These are phyloP conservation scores for Oreotrochilus melanogaster DNA, from an alignment of 2,113 vertebrate species.

Conservation along the genomic window DNA sequence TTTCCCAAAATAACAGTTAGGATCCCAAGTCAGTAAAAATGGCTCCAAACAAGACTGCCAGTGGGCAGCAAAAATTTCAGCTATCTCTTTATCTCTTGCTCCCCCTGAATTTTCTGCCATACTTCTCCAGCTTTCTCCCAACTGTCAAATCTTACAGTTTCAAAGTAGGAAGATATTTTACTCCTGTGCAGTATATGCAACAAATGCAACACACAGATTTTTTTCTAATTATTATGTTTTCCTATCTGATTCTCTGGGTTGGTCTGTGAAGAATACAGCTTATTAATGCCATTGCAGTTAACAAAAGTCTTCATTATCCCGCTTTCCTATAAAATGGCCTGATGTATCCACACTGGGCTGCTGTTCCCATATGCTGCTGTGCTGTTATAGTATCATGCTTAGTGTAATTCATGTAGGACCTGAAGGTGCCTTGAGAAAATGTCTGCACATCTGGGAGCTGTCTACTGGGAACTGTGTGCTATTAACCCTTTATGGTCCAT, in stretches of 20 bases:
- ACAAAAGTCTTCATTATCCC: neutral
- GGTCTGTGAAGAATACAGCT: neutral
- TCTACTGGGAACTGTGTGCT: neutral
- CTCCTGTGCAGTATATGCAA: neutral
- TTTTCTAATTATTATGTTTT: neutral
- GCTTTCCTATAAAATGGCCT: neutral
- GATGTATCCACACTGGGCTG: neutral
- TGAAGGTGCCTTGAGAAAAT: neutral
- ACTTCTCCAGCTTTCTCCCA: neutral
- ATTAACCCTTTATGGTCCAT: accelerated
- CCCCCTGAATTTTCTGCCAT: neutral
- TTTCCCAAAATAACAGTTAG: constrained; percentile 30
- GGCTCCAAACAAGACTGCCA: neutral
- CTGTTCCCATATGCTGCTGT: neutral
- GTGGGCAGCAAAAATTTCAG: neutral
- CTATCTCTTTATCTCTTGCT: neutral
- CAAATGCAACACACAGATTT: neutral
- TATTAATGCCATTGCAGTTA: neutral
- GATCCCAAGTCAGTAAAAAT: constrained; percentile 17
- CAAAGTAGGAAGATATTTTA: neutral
- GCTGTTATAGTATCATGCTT: neutral
- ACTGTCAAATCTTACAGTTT: neutral
- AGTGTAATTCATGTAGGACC: neutral
- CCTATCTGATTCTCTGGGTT: neutral
- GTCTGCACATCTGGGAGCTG: neutral